phyloP scores from a whole-genome alignment of 1,140 invertebrate species.

The Drosophila murphyi region DNA sequence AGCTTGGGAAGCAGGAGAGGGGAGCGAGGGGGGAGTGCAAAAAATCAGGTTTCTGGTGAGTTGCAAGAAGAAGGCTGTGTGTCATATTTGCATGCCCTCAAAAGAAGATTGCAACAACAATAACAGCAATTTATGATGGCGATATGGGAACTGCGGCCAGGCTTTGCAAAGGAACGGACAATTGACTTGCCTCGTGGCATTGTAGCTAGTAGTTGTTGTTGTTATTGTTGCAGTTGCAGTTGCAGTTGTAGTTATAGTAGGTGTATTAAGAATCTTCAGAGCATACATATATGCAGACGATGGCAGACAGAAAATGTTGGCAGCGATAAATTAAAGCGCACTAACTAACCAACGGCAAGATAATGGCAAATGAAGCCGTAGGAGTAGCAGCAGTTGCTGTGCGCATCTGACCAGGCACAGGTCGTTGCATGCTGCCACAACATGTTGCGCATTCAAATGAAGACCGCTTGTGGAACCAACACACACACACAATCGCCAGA shows the following conservation, averaged over 20 bases:
- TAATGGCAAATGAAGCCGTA: slow-evolving; percentile 82
- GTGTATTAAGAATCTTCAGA: slow-evolving; percentile 29
- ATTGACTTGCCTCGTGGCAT: slow-evolving; percentile 79
- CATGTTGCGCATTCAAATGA: slow-evolving; percentile 67
- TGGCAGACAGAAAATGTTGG: slow-evolving; percentile 42
- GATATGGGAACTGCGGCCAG: slow-evolving; percentile 27
- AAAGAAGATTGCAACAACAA: slow-evolving; percentile 8
- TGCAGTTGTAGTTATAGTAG: slow-evolving; percentile 12
- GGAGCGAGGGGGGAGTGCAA: not conserved
- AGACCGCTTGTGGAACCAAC: slow-evolving; percentile 31
- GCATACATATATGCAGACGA: slow-evolving; percentile 17
- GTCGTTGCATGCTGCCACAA: slow-evolving; percentile 25
- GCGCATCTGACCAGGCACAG: slow-evolving; percentile 10
- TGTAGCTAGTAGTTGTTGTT: slow-evolving; percentile 31
- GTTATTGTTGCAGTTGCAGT: not conserved
- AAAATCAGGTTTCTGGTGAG: not conserved
- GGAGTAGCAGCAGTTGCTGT: slow-evolving; percentile 48
- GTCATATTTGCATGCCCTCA: slow-evolving; percentile 66
- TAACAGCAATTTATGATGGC: slow-evolving; percentile 62
- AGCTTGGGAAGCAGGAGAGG: not conserved
- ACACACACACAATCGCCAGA: slow-evolving; percentile 13
- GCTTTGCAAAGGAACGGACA: slow-evolving; percentile 47
- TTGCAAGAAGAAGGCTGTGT: slow-evolving; percentile 20
- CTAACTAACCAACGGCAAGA: slow-evolving; percentile 71
- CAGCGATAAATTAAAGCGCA: slow-evolving; percentile 73